Evolutionary conservation across 1,140 invertebrate species (phyloP), one percentile per base, ranked within the genome.

Genomic region (Leptinotarsa undecemlineata): DNA sequence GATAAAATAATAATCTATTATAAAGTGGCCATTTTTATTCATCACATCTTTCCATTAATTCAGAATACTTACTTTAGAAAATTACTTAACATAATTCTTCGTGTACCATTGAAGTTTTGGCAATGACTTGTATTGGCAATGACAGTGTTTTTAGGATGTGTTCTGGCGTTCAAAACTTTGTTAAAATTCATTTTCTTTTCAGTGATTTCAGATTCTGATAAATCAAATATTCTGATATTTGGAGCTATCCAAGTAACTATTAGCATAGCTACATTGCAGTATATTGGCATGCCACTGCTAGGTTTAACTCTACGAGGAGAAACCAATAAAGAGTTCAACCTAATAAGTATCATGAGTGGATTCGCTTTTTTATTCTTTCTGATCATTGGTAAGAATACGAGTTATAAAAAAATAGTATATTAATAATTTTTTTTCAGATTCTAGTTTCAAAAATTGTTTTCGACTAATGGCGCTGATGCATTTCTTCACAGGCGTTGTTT

Each of bases 401-500:
- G 17, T 57, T 68, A 20, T 8, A 57, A 42, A 64, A 48, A 47
- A 64, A 19, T 6, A 33, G 14, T 57, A n/a, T 57, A 57, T 57
- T 17, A 42, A 21, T 70, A 14, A 5, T 73, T 72, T 72, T 78
- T 81, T 81, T 57, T 71, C 67, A 84, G 83, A 83, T 81, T 60
- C 75, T n/a, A 78, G 75, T 68, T 80, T 82, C 42, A 78, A 76
- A 60, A 74, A 77, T 20, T 79, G 82, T 71, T 84, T 84, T 71
- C 77, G 79, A 21, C 19, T 82, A 20, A 79, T 84, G 74, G 81
- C 76, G 15, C 51, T 84, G 6, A 64, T 84, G 3, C 81, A 84
- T 68, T 84, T 84, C 61, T 74, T 81, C 62, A 80, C 74, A 33
- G 82, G 83, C 48, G 71, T 75, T 42, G 20, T 84, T 33, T 84